These are phyloP conservation scores for Dermatemys mawii DNA, from an alignment of 2,113 vertebrate genomes.

Conservation along the genomic window DNA sequence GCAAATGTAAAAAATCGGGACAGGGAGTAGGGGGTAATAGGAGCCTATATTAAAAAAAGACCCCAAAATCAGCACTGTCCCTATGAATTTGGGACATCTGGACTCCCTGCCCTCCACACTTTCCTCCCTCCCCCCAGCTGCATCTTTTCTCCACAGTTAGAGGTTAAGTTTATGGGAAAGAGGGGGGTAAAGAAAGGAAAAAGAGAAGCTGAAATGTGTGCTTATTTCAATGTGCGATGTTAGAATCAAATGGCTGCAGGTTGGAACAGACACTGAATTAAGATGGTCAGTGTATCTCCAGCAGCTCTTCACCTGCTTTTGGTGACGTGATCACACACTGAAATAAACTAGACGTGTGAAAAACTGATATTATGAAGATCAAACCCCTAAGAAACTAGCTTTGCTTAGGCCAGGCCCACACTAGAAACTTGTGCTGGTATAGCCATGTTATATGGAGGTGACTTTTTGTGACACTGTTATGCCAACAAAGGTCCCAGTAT, in stretches of 20 bases:
- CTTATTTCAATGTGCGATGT: conserved; percentile 35
- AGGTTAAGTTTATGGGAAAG: accelerated
- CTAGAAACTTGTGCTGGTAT: not conserved
- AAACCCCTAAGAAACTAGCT: not conserved
- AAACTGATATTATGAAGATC: not conserved
- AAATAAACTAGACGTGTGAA: not conserved
- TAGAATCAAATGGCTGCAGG: conserved; percentile 43
- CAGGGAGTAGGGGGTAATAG: too few species aligned
- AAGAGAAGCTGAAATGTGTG: not conserved
- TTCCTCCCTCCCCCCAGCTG: accelerated
- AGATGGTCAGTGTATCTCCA: conserved; percentile 52
- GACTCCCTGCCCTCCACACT: too few species aligned
- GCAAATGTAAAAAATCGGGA: too few species aligned
- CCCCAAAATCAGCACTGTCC: too few species aligned
- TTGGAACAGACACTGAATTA: conserved; percentile 31
- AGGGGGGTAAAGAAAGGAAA: not conserved
- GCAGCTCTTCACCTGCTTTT: conserved; percentile 64
- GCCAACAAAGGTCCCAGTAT: conserved; percentile 18
- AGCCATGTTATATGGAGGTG: accelerated
- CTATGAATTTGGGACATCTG: too few species aligned
- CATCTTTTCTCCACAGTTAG: not conserved
- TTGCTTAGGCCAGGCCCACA: not conserved
- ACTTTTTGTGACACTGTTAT: not conserved
- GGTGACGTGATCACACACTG: not conserved
- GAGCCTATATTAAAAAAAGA: too few species aligned